Evolutionary conservation across 2,113 vertebrate species (phyloP), one percentile per base, ranked within the genome.

Genomic region (Rousettus leschenaultii): DNA sequence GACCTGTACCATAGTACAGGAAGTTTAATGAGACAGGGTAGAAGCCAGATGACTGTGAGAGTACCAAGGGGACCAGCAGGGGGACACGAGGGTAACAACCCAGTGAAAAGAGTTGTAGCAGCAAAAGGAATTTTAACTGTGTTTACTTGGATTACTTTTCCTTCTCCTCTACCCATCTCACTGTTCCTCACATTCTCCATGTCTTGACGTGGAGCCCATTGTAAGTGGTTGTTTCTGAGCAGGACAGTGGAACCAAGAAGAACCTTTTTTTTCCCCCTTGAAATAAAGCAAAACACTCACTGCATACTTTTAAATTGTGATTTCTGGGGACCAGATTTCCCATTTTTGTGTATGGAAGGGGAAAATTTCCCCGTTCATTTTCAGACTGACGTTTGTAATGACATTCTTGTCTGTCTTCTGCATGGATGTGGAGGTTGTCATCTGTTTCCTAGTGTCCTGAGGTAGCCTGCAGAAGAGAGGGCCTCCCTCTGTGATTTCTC

Each of bases 11-110:
- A 65, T 30, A 96, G 43, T 61, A 66, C 30, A 73, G 63, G 43
- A 95, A 96, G 84, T 48, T 30, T 71, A 94, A 51, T 63, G 83
- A 95, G 45, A 87, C 61, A 40, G 63, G 71, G 83, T 86, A 90
- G 84, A 96, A 94, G 83, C 43, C 97, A 88, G 65, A 73, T 79
- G 51, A 93, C 82, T 83, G 28, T 33, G 86, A 82, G 24, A 61
- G 66, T 90, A 65, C 45, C 15, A 0, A 87, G 75, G 63, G 70
- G 66, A 88, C 19, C 35, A 78, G 28, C n/a, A 19, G 21, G 82
- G 71, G 59, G 77, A 16, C 40, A 43, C 21, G 51, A 85, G 61
- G 91, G 92, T 22, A 38, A 84, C 35, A 77, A 65, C 16, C 48
- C 73, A 92, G 26, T 74, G 51, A 53, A 83, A 43, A 30, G 7